Conservation (phyloP, 2,797 vertebrate genomes). For the Hemitrygon akajei region DNA sequence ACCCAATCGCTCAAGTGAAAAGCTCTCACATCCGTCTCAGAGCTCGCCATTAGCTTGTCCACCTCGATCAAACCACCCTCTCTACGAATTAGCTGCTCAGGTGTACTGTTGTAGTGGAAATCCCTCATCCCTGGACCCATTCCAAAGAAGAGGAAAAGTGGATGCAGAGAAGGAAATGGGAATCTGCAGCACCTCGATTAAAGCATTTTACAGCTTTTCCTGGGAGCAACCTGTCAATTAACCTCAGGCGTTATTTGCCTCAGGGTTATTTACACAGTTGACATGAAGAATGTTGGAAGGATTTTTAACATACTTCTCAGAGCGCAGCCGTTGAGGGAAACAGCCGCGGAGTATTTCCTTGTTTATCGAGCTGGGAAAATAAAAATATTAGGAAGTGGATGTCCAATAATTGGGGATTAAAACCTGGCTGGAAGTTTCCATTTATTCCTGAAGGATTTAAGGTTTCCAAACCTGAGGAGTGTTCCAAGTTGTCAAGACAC, state of each 20-base stretch:
- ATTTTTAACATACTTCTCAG: background rate
- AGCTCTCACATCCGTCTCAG: too few relatives aligned
- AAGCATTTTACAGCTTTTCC: too few relatives aligned
- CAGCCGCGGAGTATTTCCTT: background rate
- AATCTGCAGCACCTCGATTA: too few relatives aligned
- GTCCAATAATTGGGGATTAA: background rate
- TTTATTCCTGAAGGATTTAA: background rate
- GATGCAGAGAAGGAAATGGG: too few relatives aligned
- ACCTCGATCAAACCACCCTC: too few relatives aligned
- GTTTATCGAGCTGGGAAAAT: background rate
- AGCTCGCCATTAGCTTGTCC: too few relatives aligned
- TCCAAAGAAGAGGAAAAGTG: too few relatives aligned
- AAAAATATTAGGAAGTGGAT: background rate
- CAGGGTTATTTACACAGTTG: background rate
- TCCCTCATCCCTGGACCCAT: too few relatives aligned
- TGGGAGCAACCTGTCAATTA: background rate
- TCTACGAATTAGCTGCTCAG: too few relatives aligned
- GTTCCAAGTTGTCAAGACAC: background rate
- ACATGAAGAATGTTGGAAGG: background rate
- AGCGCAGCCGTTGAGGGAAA: too few relatives aligned
- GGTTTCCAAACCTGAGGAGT: background rate
- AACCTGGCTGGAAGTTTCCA: background rate
- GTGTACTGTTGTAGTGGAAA: too few relatives aligned
- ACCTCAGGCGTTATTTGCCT: background rate
- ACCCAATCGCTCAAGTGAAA: too few relatives aligned